A percentile compares a stretch with the other conserved stretches of the same genome.
Conservation (phyloP, 2,888 invertebrate genomes). For the Alloplasta piceator region DNA sequence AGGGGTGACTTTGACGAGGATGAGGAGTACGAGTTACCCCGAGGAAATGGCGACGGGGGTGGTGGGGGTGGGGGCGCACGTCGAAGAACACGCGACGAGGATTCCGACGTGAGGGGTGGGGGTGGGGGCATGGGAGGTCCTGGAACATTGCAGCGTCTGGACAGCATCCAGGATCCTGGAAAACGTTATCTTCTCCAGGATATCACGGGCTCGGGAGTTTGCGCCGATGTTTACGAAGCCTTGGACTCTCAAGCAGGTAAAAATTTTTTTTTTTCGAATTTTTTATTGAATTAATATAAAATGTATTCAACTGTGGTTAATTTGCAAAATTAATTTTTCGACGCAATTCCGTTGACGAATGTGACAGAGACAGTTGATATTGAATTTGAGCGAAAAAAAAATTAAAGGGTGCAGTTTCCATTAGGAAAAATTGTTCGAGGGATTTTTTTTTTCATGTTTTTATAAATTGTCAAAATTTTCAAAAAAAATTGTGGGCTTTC, state of each 20-base stretch:
- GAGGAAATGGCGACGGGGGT: conserved; percentile 34
- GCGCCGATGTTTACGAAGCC: conserved; percentile 90
- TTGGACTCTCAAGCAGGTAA: conserved; percentile 88
- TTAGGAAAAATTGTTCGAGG: too few species aligned
- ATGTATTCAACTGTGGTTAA: too few species aligned
- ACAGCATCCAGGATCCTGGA: conserved; percentile 90
- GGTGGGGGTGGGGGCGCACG: conserved; percentile 55
- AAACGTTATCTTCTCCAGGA: conserved; percentile 90
- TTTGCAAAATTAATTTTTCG: too few species aligned
- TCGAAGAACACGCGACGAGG: conserved; percentile 54
- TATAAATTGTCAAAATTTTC: too few species aligned
- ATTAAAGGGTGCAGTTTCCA: too few species aligned
- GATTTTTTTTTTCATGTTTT: too few species aligned
- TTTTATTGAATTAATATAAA: too few species aligned
- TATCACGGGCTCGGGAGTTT: conserved; percentile 90
- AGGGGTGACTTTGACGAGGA: conserved; percentile 57
- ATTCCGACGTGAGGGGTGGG: conserved; percentile 66
- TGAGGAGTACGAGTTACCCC: conserved; percentile 51
- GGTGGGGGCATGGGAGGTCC: conserved; percentile 44
- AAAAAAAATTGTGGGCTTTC: too few species aligned
- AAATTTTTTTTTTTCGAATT: conserved; percentile 46
- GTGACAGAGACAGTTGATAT: too few species aligned
- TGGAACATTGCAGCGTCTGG: conserved; percentile 81
- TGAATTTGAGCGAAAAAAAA: too few species aligned
- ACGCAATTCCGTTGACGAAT: too few species aligned